A percentile compares a stretch with the other conserved stretches of the same genome.
phyloP scores from a whole-genome alignment of 2,797 vertebrate species.

The Rhadinocentrus ornatus region DNA sequence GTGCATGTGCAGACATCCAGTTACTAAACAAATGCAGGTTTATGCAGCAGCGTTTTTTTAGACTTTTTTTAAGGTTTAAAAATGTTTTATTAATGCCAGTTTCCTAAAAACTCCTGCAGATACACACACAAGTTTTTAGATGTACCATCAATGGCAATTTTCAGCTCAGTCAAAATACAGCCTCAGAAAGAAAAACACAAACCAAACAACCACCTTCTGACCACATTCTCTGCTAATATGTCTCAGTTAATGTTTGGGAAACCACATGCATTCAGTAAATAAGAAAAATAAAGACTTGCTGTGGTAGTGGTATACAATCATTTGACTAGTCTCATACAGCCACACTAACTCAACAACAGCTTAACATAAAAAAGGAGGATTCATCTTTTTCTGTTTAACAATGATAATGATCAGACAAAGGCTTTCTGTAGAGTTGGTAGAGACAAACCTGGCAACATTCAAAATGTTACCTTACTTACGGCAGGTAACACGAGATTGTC shows the following conservation, averaged over 20 bases:
- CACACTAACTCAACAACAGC: not conserved
- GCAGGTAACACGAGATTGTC: slow-evolving; percentile 50
- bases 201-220: not conserved
- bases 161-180: not conserved
- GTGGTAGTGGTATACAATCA: not conserved
- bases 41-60: too few relatives aligned
- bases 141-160: not conserved
- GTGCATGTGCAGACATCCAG: too few relatives aligned
- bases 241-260: not conserved
- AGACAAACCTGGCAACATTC: slow-evolving; percentile 50
- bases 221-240: not conserved
- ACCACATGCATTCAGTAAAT: not conserved
- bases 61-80: too few relatives aligned
- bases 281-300: not conserved
- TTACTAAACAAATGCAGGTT: too few relatives aligned
- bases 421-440: slow-evolving; percentile 49
- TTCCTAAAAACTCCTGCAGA: too few relatives aligned
- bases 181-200: not conserved
- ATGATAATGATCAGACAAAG: slow-evolving; percentile 48
- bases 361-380: slow-evolving; percentile 25
- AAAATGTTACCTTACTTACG: slow-evolving; percentile 50
- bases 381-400: slow-evolving; percentile 38
- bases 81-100: too few relatives aligned
- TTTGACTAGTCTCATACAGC: not conserved
- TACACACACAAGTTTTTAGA: too few relatives aligned